Percentiles rank a stretch among this genome's conserved stretches.
phyloP scores from a whole-genome alignment of 2,888 invertebrate species.

The Morinoia aosen region DNA sequence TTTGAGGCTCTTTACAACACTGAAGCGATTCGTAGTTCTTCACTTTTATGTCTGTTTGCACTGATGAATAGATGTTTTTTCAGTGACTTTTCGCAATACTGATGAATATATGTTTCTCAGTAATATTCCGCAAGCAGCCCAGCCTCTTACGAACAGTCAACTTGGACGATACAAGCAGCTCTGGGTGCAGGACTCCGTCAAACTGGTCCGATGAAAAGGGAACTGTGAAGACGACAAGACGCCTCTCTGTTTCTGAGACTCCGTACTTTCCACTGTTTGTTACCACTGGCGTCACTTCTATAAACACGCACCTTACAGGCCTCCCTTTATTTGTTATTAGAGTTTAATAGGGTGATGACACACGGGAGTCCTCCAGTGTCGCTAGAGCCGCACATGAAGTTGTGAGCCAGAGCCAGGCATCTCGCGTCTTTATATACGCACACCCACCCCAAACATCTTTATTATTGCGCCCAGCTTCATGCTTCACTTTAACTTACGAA shows the following conservation, averaged over 20 bases:
- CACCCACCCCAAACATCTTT: slow-evolving; percentile 32
- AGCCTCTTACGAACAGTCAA: background rate
- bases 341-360: background rate
- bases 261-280: slow-evolving; percentile 25
- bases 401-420: background rate
- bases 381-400: slow-evolving; percentile 44
- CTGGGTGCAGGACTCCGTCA: background rate
- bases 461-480: slow-evolving; percentile 24
- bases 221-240: background rate
- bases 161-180: background rate
- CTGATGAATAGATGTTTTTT: background rate
- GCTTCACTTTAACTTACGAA: slow-evolving; percentile 15
- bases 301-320: background rate
- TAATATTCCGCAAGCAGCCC: background rate
- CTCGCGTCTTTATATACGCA: slow-evolving; percentile 57
- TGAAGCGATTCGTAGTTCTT: background rate
- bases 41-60: background rate
- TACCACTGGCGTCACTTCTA: slow-evolving; percentile 10
- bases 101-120: background rate
- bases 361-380: slow-evolving; percentile 14
- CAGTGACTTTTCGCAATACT: too few species aligned
- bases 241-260: background rate
- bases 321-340: background rate
- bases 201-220: background rate
- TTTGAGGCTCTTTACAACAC: background rate